A percentile compares a stretch with the other conserved stretches of the same genome.
These are phyloP conservation scores for Cyrtonyx montezumae DNA, from an alignment of 2,113 vertebrate species.

Conservation along the genomic window DNA sequence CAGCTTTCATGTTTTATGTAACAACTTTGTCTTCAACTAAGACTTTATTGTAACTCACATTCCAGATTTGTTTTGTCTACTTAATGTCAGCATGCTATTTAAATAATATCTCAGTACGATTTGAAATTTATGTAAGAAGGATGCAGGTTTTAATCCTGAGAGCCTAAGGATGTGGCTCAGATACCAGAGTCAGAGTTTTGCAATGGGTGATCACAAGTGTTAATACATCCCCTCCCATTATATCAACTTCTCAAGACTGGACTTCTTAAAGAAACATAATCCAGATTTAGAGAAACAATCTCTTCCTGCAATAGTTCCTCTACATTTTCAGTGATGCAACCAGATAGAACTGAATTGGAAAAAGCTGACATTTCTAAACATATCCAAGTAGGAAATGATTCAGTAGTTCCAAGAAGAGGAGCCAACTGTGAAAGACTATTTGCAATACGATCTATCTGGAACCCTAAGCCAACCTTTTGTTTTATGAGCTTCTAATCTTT, in stretches of 20 bases:
- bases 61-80: background rate
- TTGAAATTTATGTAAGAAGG: background rate
- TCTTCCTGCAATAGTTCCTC: background rate
- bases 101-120: background rate
- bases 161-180: background rate
- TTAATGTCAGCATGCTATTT: background rate
- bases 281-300: background rate
- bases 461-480: slow-evolving; percentile 43
- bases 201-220: background rate
- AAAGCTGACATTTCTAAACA: slow-evolving; percentile 40
- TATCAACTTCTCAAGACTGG: background rate
- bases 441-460: slow-evolving; percentile 37
- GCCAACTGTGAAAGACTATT: slow-evolving; percentile 56
- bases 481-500: slow-evolving; percentile 53
- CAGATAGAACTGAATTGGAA: slow-evolving; percentile 29
- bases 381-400: slow-evolving; percentile 59
- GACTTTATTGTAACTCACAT: background rate
- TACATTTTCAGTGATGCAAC: slow-evolving; percentile 22
- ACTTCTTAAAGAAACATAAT: background rate
- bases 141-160: background rate
- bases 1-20: background rate
- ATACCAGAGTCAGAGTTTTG: background rate
- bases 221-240: background rate
- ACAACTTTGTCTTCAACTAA: background rate
- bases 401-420: slow-evolving; percentile 30